phyloP scores from a whole-genome alignment of 1,140 invertebrate species.

The Halictus rubicundus region DNA sequence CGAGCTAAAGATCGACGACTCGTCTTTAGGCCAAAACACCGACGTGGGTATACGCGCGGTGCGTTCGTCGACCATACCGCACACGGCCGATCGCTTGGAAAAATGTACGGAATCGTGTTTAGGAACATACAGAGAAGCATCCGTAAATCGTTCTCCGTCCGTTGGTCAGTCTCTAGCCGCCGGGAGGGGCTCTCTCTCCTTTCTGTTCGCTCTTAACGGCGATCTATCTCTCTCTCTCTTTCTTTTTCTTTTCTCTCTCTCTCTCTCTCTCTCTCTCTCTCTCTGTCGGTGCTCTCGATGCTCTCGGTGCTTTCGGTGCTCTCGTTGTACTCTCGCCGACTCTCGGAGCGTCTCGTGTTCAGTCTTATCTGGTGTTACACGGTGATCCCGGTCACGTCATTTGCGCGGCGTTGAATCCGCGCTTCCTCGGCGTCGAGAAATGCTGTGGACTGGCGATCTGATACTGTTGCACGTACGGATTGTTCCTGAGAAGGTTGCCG shows the following conservation, averaged over 20 bases:
- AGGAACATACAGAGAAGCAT: constrained; percentile 52
- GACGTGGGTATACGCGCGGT: neutral
- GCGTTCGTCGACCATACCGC: neutral
- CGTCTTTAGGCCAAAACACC: constrained; percentile 39
- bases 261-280: neutral
- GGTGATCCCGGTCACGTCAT: constrained; percentile 76
- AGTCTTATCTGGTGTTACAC: constrained; percentile 75
- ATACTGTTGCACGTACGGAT: constrained; percentile 75
- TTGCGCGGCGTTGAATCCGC: constrained; percentile 72
- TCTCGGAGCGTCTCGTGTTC: constrained; percentile 53
- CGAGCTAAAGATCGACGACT: neutral
- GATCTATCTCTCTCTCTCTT: neutral
- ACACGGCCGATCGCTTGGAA: constrained; percentile 5
- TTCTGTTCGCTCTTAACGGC: neutral
- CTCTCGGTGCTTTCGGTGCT: neutral
- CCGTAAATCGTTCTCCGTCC: constrained; percentile 26
- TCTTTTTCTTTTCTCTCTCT: neutral
- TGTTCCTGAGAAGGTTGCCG: constrained; percentile 70
- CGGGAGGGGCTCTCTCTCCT: constrained; percentile 31
- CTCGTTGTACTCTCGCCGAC: neutral
- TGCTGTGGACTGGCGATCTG: constrained; percentile 70
- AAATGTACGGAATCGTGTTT: constrained; percentile 36
- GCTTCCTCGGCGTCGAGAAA: constrained; percentile 67
- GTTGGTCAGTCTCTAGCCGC: constrained; percentile 34
- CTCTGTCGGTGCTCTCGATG: neutral